Evolutionary conservation across 2,888 invertebrate genomes (phyloP).

Genomic region (Auanema freiburgensis): DNA sequence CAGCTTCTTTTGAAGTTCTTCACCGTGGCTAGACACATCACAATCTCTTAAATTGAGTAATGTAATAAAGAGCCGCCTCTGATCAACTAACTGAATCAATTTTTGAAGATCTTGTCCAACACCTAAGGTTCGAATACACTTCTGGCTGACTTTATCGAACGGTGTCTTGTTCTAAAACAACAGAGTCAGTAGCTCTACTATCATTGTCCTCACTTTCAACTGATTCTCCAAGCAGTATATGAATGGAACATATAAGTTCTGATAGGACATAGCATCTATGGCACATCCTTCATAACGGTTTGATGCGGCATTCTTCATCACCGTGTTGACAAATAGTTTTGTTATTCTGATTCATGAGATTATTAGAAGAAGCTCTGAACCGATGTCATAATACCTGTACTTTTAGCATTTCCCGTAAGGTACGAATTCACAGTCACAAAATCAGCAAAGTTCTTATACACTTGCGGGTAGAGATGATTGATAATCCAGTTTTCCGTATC

Average conservation of each 20-base stretch:
- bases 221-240: conserved; percentile 48
- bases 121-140: conserved; percentile 44
- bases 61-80: too few relatives aligned
- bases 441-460: conserved; percentile 46
- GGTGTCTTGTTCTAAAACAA: conserved; percentile 15
- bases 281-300: conserved; percentile 53
- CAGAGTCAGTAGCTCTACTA: background rate
- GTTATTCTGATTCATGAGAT: conserved; percentile 31
- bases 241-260: conserved; percentile 42
- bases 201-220: conserved; percentile 17
- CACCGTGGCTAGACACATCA: conserved; percentile 44
- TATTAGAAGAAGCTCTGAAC: background rate
- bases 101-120: conserved; percentile 41
- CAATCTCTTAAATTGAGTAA: conserved; percentile 42
- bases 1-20: conserved; percentile 48
- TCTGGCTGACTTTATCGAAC: conserved; percentile 42
- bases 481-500: conserved; percentile 55
- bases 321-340: conserved; percentile 59
- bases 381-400: conserved; percentile 17
- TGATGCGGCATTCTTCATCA: conserved; percentile 54
- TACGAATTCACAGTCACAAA: conserved; percentile 56
- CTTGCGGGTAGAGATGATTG: conserved; percentile 43
- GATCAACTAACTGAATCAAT: conserved; percentile 36
- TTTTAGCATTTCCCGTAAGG: conserved; percentile 62
- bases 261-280: conserved; percentile 43